Base-by-base conservation (phyloP, 2,113 vertebrate genomes). In the Acinonyx jubatus region DNA sequence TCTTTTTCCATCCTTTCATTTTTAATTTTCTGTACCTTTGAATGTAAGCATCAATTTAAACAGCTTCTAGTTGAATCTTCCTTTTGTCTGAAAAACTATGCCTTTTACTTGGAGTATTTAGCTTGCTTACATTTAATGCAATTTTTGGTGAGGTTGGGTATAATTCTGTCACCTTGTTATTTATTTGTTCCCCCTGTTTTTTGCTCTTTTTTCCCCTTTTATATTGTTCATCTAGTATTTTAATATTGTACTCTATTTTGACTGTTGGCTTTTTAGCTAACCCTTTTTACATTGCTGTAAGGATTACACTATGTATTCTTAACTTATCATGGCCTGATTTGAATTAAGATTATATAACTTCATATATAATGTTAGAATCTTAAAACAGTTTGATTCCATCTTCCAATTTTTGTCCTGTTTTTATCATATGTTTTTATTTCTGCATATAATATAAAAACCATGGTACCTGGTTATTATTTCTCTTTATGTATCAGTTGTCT, bases 341-440 rank as follows among this genome's bases (percentile, higher is more conserved):
- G 50, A 71, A 71, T 63, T 45, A 88, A 41, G 52, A 23, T 76
- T 88, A n/a, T 3, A 16, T 21, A 7, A 27, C 16, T 84, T 52
- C 3, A 14, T 63, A 16, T 87, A 25, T 21, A 81, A 52, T 65
- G 21, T 45, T 6, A 83, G 65, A 81, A 23, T 38, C 27, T 29
- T 55, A 52, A 8, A 61, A 5, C 12, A 69, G 52, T 63, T 3
- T 85, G 33, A 89, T 82, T 91, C 19, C 0, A 1, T 69, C 57
- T 19, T 3, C 31, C 3, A 7, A 63, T 69, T 88, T 79, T 91
- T 69, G 38, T 45, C 25, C 23, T 78, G 11, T 45, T 29, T 29
- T 82, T 38, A 23, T 63, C 25, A 23, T 63, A 38, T 48, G 25
- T 48, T 85, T 92, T 89, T 73, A 89, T 97, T 89, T 95, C n/a